Percentiles rank a stretch among this genome's conserved stretches.
Conservation (phyloP, 2,888 invertebrate species). For the Apomyelois bistriatella region DNA sequence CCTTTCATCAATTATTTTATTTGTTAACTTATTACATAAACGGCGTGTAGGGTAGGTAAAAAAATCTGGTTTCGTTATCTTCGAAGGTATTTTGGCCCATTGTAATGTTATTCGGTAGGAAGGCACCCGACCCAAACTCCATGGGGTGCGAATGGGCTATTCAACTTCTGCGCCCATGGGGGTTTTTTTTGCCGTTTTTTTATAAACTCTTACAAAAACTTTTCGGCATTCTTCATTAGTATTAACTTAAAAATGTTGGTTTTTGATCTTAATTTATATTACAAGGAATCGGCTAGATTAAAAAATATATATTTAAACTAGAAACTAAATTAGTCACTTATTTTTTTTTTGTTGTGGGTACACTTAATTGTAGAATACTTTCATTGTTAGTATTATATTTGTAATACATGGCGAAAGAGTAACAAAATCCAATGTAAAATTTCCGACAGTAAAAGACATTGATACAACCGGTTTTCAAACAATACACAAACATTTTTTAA, state of each 20-base stretch:
- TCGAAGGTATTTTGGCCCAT: not conserved
- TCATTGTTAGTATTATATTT: too few relatives aligned
- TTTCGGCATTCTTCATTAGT: not conserved
- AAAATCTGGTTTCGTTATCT: constrained; percentile 4
- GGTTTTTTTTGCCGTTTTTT: not conserved
- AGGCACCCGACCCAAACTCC: not conserved
- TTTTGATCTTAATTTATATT: too few relatives aligned
- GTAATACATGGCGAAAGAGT: too few relatives aligned
- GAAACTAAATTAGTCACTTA: too few relatives aligned
- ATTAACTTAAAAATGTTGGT: not conserved
- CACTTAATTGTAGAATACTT: too few relatives aligned
- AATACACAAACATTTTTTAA: not conserved
- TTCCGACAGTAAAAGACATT: not conserved
- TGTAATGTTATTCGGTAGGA: constrained; percentile 5
- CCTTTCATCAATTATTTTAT: too few relatives aligned
- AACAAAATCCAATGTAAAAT: not conserved
- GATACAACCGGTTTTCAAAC: not conserved
- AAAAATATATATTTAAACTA: too few relatives aligned
- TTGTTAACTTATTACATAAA: not conserved
- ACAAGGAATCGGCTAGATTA: too few relatives aligned
- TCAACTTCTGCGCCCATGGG: not conserved
- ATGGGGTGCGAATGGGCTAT: not conserved
- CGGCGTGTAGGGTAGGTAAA: not conserved
- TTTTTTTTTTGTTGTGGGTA: too few relatives aligned
- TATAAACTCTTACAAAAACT: not conserved